Conservation (phyloP, 37 sponge, comb jelly and placozoan species). For the Haliclona indistincta region DNA sequence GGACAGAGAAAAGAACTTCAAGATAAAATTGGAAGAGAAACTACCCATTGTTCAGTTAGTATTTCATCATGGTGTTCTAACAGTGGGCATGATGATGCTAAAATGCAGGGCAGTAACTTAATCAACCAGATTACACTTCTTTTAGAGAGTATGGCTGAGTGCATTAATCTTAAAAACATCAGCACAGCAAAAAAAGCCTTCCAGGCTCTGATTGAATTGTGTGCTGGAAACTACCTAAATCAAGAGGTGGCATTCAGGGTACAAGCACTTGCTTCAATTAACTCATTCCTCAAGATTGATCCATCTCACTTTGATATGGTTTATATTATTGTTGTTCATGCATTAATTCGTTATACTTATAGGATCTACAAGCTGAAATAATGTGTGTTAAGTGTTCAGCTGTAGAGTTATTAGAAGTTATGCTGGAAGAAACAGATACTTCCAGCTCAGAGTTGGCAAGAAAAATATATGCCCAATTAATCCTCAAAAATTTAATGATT, state of each 20-base stretch:
- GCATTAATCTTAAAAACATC: not conserved
- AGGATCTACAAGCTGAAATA: too few species aligned
- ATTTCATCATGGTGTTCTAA: too few species aligned
- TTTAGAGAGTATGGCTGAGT: not conserved
- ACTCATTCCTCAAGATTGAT: not conserved
- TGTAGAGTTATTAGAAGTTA: conserved; percentile 5
- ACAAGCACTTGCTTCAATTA: not conserved
- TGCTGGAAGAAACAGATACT: conserved; percentile 1
- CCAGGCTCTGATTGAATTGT: conserved; percentile 10
- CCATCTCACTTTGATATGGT: too few species aligned
- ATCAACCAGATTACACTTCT: conserved; percentile 3
- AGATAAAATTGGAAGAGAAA: conserved; percentile 59
- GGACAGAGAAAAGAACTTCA: conserved; percentile 59
- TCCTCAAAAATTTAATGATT: not conserved
- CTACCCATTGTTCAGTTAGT: too few species aligned
- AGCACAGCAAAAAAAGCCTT: not conserved
- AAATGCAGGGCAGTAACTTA: not conserved
- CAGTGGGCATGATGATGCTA: too few species aligned
- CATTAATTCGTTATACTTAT: too few species aligned
- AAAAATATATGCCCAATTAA: not conserved
- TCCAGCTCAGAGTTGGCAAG: not conserved
- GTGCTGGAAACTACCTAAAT: conserved; percentile 6
- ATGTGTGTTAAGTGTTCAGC: not conserved
- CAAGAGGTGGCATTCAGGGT: conserved; percentile 6
- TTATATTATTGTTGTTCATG: too few species aligned